Evolutionary conservation across 2,888 invertebrate species (phyloP).

Genomic region (Acanthococcus lagerstroemiae): DNA sequence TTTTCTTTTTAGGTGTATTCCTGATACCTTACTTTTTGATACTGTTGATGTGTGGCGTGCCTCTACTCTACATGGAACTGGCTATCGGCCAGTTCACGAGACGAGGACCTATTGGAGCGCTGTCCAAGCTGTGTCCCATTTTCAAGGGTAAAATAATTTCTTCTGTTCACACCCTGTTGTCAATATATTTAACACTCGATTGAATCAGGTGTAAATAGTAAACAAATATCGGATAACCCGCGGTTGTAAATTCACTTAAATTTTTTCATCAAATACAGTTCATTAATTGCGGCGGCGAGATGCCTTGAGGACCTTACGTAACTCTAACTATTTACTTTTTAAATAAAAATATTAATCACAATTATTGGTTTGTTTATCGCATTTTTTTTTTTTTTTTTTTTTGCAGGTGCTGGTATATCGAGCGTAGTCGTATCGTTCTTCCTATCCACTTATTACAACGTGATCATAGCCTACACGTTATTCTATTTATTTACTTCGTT

Average conservation of each 20-base stretch:
- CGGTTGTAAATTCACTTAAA: too few relatives aligned
- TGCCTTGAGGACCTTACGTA: background rate
- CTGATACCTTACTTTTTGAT: slow-evolving; percentile 89
- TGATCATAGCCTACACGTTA: slow-evolving; percentile 87
- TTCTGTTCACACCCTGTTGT: background rate
- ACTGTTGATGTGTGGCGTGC: slow-evolving; percentile 79
- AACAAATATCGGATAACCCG: too few relatives aligned
- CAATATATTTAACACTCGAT: too few relatives aligned
- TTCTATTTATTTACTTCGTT: slow-evolving; percentile 89
- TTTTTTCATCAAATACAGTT: too few relatives aligned
- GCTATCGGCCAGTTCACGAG: slow-evolving; percentile 86
- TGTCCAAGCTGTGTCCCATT: slow-evolving; percentile 82
- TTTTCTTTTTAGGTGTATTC: slow-evolving; percentile 83
- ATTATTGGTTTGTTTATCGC: background rate
- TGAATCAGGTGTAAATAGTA: too few relatives aligned
- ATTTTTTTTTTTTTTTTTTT: slow-evolving; percentile 1
- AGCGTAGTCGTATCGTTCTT: slow-evolving; percentile 89
- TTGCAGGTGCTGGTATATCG: slow-evolving; percentile 82
- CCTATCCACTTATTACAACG: slow-evolving; percentile 91
- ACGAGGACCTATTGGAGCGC: slow-evolving; percentile 81
- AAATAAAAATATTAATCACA: background rate
- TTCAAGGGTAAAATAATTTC: slow-evolving; percentile 66
- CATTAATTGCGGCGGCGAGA: too few relatives aligned
- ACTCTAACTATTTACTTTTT: background rate
- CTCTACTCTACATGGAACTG: slow-evolving; percentile 87